These are phyloP conservation scores for Leptestheria dahalacensis DNA, from an alignment of 1,140 invertebrate genomes.

Conservation along the genomic window DNA sequence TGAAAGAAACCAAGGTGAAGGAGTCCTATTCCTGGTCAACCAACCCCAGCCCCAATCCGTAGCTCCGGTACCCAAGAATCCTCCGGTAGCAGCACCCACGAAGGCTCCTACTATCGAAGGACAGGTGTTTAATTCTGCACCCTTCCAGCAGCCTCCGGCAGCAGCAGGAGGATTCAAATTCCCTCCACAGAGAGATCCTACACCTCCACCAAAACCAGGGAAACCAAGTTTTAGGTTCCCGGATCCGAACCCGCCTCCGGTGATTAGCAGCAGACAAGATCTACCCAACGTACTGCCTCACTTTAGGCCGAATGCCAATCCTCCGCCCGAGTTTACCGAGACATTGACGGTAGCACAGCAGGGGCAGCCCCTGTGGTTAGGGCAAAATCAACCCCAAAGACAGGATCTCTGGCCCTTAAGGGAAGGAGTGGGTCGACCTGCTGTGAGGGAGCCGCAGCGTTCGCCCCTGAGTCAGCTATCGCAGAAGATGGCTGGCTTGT, in stretches of 20 bases:
- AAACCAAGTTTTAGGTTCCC: not conserved
- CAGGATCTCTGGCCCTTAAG: not conserved
- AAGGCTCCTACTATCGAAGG: not conserved
- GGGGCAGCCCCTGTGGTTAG: not conserved
- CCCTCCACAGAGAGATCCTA: not conserved
- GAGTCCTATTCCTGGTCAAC: constrained; percentile 11
- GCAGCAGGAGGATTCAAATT: constrained; percentile 1
- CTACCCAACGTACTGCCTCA: constrained; percentile 12
- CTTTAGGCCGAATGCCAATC: constrained; percentile 10
- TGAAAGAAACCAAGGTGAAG: constrained; percentile 13
- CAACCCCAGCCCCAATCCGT: not conserved
- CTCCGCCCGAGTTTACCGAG: not conserved
- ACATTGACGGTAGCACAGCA: not conserved
- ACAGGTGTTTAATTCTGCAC: not conserved
- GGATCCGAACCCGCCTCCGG: not conserved
- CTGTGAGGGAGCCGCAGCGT: not conserved
- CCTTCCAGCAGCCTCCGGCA: not conserved
- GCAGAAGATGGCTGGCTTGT: not conserved
- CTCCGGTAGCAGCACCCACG: not conserved
- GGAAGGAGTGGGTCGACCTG: not conserved
- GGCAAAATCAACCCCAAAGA: not conserved
- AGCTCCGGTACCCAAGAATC: not conserved
- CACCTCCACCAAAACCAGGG: not conserved
- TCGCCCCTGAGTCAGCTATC: not conserved
- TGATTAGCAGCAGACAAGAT: constrained; percentile 1